These are phyloP conservation scores for Heliconius hewitsoni DNA, from an alignment of 1,140 invertebrate species.

Conservation along the genomic window DNA sequence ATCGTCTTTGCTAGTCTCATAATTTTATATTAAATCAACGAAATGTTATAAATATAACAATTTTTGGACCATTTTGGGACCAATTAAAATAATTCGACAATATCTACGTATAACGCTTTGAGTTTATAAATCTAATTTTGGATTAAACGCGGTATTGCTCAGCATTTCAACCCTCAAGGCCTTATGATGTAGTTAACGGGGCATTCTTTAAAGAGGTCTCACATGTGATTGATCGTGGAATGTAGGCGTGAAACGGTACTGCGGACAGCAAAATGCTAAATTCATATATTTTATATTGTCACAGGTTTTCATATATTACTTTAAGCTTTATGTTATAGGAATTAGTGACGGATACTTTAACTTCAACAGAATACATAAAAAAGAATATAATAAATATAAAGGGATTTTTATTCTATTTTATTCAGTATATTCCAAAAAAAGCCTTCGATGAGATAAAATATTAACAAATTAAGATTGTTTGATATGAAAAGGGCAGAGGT, in stretches of 20 bases:
- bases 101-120: neutral
- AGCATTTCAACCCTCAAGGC: constrained; percentile 30
- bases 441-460: neutral
- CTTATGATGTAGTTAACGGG: constrained; percentile 32
- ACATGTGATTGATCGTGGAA: constrained; percentile 38
- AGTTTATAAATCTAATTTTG: constrained; percentile 22
- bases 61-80: neutral
- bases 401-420: neutral
- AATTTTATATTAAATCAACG: neutral
- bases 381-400: neutral
- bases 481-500: constrained; percentile 25
- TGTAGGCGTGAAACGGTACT: constrained; percentile 42
- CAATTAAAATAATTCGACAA: neutral
- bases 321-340: neutral
- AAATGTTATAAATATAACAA: neutral
- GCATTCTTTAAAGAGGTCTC: constrained; percentile 40
- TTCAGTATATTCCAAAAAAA: neutral
- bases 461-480: constrained; percentile 17
- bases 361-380: neutral
- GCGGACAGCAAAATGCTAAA: constrained; percentile 22
- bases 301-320: neutral
- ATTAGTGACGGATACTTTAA: too few species aligned
- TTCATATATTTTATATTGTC: neutral
- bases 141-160: constrained; percentile 19
- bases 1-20: neutral